Conservation (phyloP, 2,888 invertebrate genomes). For the Hydraecia micacea region DNA sequence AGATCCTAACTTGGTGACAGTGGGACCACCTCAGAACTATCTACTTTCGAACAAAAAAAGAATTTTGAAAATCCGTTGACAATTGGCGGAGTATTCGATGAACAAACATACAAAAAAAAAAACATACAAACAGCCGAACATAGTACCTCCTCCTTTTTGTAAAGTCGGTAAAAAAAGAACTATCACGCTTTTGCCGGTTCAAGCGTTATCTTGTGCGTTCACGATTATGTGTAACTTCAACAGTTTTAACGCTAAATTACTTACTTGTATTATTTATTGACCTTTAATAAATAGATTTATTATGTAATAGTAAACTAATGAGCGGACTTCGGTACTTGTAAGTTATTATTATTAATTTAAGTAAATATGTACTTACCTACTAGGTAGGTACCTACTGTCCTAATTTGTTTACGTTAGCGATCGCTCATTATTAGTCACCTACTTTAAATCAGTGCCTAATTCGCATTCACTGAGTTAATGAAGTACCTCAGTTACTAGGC, state of each 20-base stretch:
- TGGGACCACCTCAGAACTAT: too few relatives aligned
- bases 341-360: not conserved
- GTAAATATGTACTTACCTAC: not conserved
- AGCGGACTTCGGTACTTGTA: not conserved
- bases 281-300: not conserved
- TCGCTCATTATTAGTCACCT: not conserved
- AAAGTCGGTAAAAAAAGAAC: conserved; percentile 1
- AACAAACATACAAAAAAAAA: too few relatives aligned
- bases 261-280: not conserved
- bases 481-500: conserved; percentile 9
- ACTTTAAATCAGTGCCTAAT: conserved; percentile 8
- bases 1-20: too few relatives aligned
- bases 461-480: conserved; percentile 31
- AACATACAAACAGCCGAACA: too few relatives aligned
- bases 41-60: too few relatives aligned
- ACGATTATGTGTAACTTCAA: not conserved
- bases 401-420: conserved; percentile 4
- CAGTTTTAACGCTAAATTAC: conserved; percentile 1
- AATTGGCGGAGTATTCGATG: too few relatives aligned
- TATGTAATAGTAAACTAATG: conserved; percentile 8
- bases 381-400: not conserved
- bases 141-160: too few relatives aligned
- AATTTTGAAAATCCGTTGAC: too few relatives aligned
- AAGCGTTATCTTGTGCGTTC: conserved; percentile 24
- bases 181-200: conserved; percentile 10